Evolutionary conservation across 2,797 vertebrate genomes (phyloP).

Genomic region (Cossypha dichroa): DNA sequence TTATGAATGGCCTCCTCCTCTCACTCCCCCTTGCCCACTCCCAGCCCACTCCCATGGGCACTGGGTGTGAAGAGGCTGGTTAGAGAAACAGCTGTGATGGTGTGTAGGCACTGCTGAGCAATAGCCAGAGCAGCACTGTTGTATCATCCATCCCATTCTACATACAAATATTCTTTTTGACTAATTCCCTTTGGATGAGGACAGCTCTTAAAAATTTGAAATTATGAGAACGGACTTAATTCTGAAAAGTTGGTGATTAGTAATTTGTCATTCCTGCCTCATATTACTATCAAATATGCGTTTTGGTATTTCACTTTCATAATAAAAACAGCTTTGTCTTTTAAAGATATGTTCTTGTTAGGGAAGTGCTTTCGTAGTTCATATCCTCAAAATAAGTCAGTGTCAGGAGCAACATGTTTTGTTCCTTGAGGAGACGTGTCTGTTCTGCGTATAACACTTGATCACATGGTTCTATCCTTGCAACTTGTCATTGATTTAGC

Average conservation of each 20-base stretch:
- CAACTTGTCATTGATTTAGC: background rate
- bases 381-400: background rate
- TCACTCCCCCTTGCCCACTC: background rate
- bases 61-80: accelerated
- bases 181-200: background rate
- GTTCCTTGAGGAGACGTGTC: background rate
- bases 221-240: background rate
- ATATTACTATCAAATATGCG: background rate
- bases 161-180: background rate
- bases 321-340: background rate
- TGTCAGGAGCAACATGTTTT: background rate
- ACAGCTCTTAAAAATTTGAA: background rate
- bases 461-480: background rate
- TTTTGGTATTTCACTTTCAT: background rate
- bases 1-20: accelerated
- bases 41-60: background rate
- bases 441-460: background rate
- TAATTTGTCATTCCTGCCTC: background rate
- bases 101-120: background rate
- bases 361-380: background rate
- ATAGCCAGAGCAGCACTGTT: background rate
- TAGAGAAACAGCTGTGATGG: accelerated
- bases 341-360: background rate
- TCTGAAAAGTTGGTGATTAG: background rate
- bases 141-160: background rate